These are phyloP conservation scores for Datnioides undecimradiatus DNA, from an alignment of 2,113 vertebrate genomes.

Conservation along the genomic window DNA sequence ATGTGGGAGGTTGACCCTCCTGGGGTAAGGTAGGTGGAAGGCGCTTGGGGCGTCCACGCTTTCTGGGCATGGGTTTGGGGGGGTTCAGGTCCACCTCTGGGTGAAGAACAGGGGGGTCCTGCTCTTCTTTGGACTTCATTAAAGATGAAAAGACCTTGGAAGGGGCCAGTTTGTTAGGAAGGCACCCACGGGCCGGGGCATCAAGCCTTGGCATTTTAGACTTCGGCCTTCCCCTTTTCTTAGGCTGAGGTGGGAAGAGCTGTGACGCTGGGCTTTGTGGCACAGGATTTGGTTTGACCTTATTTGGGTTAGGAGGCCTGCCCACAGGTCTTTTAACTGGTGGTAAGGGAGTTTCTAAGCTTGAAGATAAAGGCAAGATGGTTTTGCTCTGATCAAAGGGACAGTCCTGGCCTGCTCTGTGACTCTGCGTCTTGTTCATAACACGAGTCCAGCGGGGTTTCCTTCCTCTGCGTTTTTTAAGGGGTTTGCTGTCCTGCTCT, in stretches of 20 bases:
- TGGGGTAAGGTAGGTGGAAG: constrained; percentile 89
- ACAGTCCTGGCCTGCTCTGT: constrained; percentile 68
- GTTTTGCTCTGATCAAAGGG: constrained; percentile 72
- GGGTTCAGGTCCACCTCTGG: constrained; percentile 95
- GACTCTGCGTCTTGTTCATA: constrained; percentile 79
- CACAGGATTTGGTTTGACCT: constrained; percentile 71
- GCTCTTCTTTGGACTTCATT: constrained; percentile 93
- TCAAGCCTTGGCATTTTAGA: constrained; percentile 95
- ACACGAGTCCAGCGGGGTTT: constrained; percentile 93
- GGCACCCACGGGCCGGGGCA: constrained; percentile 87
- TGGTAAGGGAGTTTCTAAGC: constrained; percentile 58
- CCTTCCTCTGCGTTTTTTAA: constrained; percentile 94
- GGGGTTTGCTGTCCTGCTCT: constrained; percentile 90
- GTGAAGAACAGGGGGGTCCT: constrained; percentile 95
- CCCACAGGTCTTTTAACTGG: constrained; percentile 83
- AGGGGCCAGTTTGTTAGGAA: constrained; percentile 88
- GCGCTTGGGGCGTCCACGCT: constrained; percentile 94
- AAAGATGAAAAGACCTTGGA: constrained; percentile 94
- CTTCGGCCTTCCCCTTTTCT: constrained; percentile 93
- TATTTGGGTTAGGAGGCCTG: constrained; percentile 83
- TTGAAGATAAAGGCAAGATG: constrained; percentile 69
- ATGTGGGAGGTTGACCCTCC: constrained; percentile 84
- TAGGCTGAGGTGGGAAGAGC: constrained; percentile 75
- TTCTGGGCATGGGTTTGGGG: constrained; percentile 91
- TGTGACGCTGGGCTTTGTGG: constrained; percentile 70